Evolutionary conservation across 2,113 vertebrate genomes (phyloP), one percentile per base, ranked within the genome.

Genomic region (Cavia aperea): DNA sequence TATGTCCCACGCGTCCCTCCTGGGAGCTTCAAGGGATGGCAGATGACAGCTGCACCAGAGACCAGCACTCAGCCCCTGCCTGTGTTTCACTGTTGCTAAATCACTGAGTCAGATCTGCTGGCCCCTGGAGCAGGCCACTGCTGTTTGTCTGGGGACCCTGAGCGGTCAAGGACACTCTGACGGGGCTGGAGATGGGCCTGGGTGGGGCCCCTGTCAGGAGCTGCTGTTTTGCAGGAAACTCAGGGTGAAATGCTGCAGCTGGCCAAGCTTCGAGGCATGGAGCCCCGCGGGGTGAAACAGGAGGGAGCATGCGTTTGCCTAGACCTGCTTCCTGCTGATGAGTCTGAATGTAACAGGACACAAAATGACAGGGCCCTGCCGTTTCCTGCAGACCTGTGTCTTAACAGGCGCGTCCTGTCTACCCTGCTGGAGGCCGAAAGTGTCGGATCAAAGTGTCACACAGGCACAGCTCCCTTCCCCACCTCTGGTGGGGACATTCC

Each of bases 201-300:
- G 14, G 63, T 84, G 56, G 13, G 31, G 7, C 23, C 81, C 18
- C 21, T 31, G 54, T 18, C 2, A 2, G 56, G 24, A 54, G 3
- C 2, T 31, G 54, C 13, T 63, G 65, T 89, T n/a, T 77, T 62
- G n/a, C 65, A 70, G 33, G 62, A 36, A 46, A 49, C n/a, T 82
- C 77, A 15, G 33, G 23, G 18, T 46, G 73, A 58, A 24, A 4
- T 29, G 10, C 51, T 2, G 1, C 33, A 0, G 13, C 49, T 11
- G n/a, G 19, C 62, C 0, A 23, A 31, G 21, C 62, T 21, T 4
- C 65, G 2, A 2, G 10, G 7, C 15, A 16, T 0, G 6, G 7
- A 16, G 31, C 39, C 2, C 26, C 26, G 29, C 83, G 23, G 68
- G 72, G 14, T 24, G 31, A 60, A 33, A 7, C 1, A 46, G 15